Evolutionary conservation across 2,797 vertebrate genomes (phyloP), one percentile per base, ranked within the genome.

Genomic region (Fistularia commersonii): DNA sequence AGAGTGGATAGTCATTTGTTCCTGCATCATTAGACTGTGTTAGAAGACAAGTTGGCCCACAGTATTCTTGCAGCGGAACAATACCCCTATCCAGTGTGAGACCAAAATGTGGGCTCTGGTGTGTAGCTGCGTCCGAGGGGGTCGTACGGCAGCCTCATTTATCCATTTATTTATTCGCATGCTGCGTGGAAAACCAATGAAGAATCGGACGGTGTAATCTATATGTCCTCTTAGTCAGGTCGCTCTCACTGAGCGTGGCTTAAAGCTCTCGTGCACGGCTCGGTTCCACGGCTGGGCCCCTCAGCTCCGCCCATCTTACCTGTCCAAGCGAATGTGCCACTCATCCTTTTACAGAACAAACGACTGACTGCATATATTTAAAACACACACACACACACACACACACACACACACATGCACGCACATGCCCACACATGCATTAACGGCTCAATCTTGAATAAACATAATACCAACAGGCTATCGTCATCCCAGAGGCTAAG

Each of bases 11-110:
- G 61, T 73, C 69, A 84, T 83, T 85, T 82, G 84, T 81, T 79
- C 77, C 71, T 84, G 83, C 80, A 79, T 88, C 86, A 84, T 87
- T 87, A 87, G 83, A 85, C 82, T 79, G 79, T 80, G 83, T 86
- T 87, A 81, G 79, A 82, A 79, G 78, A 86, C 80, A 82, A 80
- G 83, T 67, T 82, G 69, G 77, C 79, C 81, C 74, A 83, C 71
- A 80, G 69, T 81, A 76, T 79, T 73, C 75, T 75, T 56, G 66
- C 61, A 49, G 72, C 61, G 41, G 66, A 75, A 88, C 82, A 85
- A 80, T 79, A 71, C 60, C 38, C 41, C 51, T 43, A 57, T 77
- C 75, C 66, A 73, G 32, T 61, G 50, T 66, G 59, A 47, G 61
- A 59, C 61, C 60, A 55, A 73, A 69, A 70, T 15, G 57, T 57